A percentile compares a stretch with the other conserved stretches of the same genome.
Evolutionary conservation across 2,888 invertebrate genomes (phyloP).

Genomic region (Yponomeuta plumbellus): DNA sequence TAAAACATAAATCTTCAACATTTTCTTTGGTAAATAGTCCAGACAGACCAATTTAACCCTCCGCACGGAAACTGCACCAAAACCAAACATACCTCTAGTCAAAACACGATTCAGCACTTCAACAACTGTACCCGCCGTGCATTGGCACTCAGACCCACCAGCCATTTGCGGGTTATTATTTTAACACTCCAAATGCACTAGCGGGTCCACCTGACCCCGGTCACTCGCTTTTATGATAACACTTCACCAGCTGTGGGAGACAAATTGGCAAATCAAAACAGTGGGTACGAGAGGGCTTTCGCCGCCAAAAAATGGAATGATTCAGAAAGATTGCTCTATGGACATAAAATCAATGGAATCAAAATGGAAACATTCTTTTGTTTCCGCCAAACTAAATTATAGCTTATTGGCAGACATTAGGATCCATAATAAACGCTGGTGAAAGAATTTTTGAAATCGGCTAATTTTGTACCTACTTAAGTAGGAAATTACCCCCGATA

Average conservation of each 20-base stretch:
- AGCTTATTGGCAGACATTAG: too few species aligned
- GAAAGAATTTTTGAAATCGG: too few species aligned
- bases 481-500: too few species aligned
- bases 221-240: background rate
- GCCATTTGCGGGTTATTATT: slow-evolving; percentile 58
- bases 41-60: too few species aligned
- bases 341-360: too few species aligned
- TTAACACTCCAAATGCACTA: slow-evolving; percentile 56
- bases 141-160: background rate
- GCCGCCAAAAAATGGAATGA: background rate
- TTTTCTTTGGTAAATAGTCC: too few species aligned
- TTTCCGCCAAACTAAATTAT: too few species aligned
- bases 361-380: too few species aligned
- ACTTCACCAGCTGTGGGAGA: background rate
- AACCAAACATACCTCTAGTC: background rate
- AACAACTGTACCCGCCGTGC: background rate
- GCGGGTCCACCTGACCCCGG: slow-evolving; percentile 37
- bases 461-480: too few species aligned
- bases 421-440: too few species aligned
- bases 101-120: background rate
- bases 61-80: background rate
- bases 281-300: background rate
- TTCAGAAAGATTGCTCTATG: background rate
- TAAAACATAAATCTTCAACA: too few species aligned
- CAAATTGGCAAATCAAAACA: slow-evolving; percentile 1